Conservation (phyloP, 1,140 invertebrate species). For the Nasonia vitripennis region DNA sequence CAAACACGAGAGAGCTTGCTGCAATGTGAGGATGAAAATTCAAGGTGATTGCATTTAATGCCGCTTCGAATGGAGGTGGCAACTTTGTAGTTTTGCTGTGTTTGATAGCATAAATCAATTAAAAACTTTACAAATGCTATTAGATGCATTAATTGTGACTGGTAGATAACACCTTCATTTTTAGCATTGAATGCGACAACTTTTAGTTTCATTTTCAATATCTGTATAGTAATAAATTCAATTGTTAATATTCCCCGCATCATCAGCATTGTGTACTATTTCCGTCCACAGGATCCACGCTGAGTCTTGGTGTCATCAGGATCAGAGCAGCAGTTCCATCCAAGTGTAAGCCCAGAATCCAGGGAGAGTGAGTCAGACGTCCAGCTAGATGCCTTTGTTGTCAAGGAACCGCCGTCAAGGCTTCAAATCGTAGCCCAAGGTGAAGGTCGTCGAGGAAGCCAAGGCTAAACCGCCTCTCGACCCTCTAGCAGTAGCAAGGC, state of each 20-base stretch:
- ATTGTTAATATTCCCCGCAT: neutral
- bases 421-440: constrained; percentile 23
- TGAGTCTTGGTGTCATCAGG: neutral
- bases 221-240: neutral
- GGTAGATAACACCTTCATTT: neutral
- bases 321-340: neutral
- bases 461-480: constrained; percentile 2
- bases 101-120: neutral
- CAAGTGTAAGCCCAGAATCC: neutral
- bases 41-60: neutral
- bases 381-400: constrained; percentile 45
- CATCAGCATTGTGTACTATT: neutral
- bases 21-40: neutral
- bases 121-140: neutral
- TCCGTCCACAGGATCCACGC: constrained; percentile 6
- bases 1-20: neutral
- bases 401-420: neutral
- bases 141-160: neutral
- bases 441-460: constrained; percentile 3
- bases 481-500: neutral
- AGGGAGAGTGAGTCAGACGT: neutral
- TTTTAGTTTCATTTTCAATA: neutral
- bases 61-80: neutral
- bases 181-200: neutral
- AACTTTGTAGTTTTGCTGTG: neutral